phyloP scores from a whole-genome alignment of 2,113 vertebrate genomes.

The Vidua macroura region DNA sequence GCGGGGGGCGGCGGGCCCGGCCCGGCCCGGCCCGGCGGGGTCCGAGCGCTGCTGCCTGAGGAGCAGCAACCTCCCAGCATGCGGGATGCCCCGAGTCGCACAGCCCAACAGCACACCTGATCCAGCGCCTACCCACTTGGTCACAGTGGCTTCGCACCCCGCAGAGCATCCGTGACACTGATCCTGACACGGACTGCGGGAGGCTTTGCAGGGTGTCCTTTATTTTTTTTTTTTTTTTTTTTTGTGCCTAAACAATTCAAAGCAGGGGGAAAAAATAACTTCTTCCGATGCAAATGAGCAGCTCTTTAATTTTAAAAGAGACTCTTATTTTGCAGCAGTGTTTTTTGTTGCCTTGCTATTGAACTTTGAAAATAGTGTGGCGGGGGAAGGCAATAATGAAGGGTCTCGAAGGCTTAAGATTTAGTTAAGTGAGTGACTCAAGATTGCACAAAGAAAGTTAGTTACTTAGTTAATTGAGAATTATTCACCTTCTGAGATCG shows the following conservation, averaged over 20 bases:
- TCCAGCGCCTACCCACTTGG: neutral
- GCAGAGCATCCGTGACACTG: neutral
- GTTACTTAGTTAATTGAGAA: slow-evolving; percentile 60
- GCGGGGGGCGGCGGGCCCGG: too few relatives aligned
- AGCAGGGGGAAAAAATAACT: neutral
- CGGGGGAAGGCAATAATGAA: slow-evolving; percentile 48
- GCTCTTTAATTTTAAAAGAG: slow-evolving; percentile 54
- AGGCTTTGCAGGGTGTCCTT: neutral
- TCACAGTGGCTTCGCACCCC: neutral
- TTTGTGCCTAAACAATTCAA: neutral
- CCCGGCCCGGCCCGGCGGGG: neutral
- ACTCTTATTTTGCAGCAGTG: slow-evolving; percentile 74
- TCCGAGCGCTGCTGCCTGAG: neutral
- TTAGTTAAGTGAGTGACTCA: slow-evolving; percentile 53
- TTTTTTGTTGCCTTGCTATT: slow-evolving; percentile 56
- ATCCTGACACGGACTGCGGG: neutral
- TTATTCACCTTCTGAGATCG: slow-evolving; percentile 56
- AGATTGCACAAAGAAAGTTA: slow-evolving; percentile 43
- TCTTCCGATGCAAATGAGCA: neutral
- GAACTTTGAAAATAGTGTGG: slow-evolving; percentile 65
- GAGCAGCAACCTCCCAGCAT: neutral
- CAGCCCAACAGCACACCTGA: neutral
- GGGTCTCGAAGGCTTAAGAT: slow-evolving; percentile 48
- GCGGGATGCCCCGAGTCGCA: neutral
- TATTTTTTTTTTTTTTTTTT: too few relatives aligned